Base-by-base conservation (phyloP, 2,888 invertebrate species). In the Thymelicus acteon region DNA sequence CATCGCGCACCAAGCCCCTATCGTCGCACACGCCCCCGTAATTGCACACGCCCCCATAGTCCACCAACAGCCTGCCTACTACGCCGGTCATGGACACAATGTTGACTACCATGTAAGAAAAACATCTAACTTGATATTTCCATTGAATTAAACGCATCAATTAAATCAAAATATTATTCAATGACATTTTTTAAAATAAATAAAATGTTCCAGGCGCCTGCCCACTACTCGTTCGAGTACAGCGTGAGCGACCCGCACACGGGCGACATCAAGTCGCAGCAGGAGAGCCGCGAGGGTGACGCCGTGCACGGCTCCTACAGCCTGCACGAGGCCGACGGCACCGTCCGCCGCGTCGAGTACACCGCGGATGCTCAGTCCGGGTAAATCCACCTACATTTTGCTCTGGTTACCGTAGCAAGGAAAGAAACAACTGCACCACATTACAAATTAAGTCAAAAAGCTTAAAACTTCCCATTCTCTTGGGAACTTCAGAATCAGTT, bases 281-380 rank as follows among this genome's bases (percentile, higher is more conserved):
- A 94, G 82, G 95, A 95, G 78, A 86, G 94, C n/a, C 92, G 94
- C 67, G 95, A 95, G 80, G 96, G 96, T 6, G 95, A 96, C 78
- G 94, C 94, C 48, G 96, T 96, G 74, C 94, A 95, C 83, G 96
- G 96, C 58, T 95, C 95, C 80, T 96, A 96, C 86, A 95, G 94
- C 39, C 88, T 95, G 60, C 95, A 95, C 49, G 95, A 95, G 76
- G 94, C 95, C 40, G 95, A 94, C 71, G 95, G 95, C 77, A 95
- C 95, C 75, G 85, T 95, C 73, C 93, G 95, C 76, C 95, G 95
- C 57, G 95, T 95, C 75, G 92, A 95, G 85, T 95, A 95, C 85
- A 93, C 92, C 73, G 95, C 95, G 74, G 95, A 95, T 75, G 93
- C 93, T 75, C 94, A 95, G 78, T 93, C 90, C 77, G 95, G 95